Evolutionary conservation across 2,113 vertebrate species (phyloP).

Genomic region (Mystacornis crossleyi): DNA sequence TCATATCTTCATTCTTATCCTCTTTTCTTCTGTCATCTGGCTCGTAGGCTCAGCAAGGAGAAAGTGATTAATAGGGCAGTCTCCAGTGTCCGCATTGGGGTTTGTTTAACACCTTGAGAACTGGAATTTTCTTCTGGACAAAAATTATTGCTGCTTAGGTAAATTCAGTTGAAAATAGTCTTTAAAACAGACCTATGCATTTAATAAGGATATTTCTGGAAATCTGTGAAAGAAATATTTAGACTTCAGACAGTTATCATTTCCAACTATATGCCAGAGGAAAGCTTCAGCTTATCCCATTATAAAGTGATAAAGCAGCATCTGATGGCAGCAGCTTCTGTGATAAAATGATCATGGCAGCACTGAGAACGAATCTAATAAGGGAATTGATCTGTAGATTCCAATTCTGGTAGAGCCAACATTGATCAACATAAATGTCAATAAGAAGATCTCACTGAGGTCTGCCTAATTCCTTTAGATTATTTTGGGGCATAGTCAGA

Average conservation of each 20-base stretch:
- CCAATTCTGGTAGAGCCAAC: conserved; percentile 80
- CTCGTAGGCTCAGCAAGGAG: not conserved
- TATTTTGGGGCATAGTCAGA: conserved; percentile 67
- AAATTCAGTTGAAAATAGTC: not conserved
- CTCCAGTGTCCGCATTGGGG: not conserved
- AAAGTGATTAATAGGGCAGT: not conserved
- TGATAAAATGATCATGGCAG: conserved; percentile 80
- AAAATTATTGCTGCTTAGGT: not conserved
- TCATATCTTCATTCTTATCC: not conserved
- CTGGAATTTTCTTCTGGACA: not conserved
- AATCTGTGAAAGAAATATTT: conserved; percentile 22
- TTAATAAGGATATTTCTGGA: conserved; percentile 26
- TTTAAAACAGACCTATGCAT: not conserved
- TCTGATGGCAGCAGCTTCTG: conserved; percentile 69
- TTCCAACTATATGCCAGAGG: conserved; percentile 47
- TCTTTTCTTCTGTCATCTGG: not conserved
- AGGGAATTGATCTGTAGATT: conserved; percentile 80
- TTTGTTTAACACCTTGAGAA: not conserved
- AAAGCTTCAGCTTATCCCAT: conserved; percentile 68
- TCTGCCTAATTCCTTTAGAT: conserved; percentile 72
- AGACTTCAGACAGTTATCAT: conserved; percentile 48
- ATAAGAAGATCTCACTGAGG: conserved; percentile 69
- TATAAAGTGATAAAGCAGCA: conserved; percentile 74
- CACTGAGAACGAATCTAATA: conserved; percentile 78
- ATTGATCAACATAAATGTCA: conserved; percentile 78